These are phyloP conservation scores for Cyphomyrus discorhynchus DNA, from an alignment of 2,113 vertebrate species.

Conservation along the genomic window DNA sequence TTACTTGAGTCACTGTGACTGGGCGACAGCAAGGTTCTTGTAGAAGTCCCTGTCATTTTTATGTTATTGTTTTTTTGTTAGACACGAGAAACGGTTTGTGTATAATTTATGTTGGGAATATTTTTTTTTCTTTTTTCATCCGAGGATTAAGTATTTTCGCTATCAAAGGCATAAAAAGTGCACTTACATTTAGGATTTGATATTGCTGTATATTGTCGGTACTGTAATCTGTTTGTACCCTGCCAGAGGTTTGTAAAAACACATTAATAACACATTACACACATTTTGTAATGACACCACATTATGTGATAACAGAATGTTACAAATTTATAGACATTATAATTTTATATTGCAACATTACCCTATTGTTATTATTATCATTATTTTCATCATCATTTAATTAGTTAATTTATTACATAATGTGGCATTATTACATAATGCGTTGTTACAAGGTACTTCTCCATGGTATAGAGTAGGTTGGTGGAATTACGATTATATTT, in stretches of 20 bases:
- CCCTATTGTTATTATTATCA: not conserved
- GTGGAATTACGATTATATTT: not conserved
- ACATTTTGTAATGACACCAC: not conserved
- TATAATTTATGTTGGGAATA: not conserved
- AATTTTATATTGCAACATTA: not conserved
- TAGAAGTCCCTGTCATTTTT: not conserved
- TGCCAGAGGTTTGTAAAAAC: not conserved
- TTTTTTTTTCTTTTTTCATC: not conserved
- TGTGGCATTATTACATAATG: not conserved
- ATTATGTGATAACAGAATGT: not conserved
- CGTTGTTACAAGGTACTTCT: not conserved
- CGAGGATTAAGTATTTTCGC: not conserved
- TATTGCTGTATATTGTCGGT: not conserved
- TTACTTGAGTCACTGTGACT: not conserved
- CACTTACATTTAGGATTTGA: not conserved
- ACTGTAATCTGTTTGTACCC: not conserved
- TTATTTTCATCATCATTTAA: not conserved
- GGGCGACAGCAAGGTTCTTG: not conserved
- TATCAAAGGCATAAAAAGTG: not conserved
- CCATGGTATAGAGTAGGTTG: not conserved
- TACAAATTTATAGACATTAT: not conserved
- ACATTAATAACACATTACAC: not conserved
- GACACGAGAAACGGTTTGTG: not conserved
- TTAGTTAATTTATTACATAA: not conserved
- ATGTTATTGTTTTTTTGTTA: not conserved